Evolutionary conservation across 2,113 vertebrate genomes (phyloP), one percentile per base, ranked within the genome.

Genomic region (Petrocephalus zakoni): DNA sequence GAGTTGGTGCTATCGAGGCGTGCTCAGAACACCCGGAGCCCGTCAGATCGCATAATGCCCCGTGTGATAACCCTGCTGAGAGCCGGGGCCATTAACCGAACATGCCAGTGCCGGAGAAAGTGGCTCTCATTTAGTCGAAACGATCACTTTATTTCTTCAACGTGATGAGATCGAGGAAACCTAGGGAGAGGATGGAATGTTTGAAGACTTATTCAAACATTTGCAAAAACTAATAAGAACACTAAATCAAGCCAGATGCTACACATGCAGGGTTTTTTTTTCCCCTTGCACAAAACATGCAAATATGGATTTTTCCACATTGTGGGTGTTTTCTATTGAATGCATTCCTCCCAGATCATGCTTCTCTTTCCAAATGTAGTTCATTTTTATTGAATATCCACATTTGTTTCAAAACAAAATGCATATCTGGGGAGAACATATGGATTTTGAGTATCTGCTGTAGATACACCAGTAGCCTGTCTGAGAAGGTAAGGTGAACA

Each of bases 141-240:
- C 96, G 97, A 97, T 97, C 97, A 97, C 96, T 97, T 97, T 96
- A 97, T 96, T 97, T 96, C 96, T 94, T 94, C 96, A 94, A 95
- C 95, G 96, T 95, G 94, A 96, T 91, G 96, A 98, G 97, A 95
- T 96, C 94, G 95, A 91, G 92, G 95, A 95, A 96, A 96, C 96
- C 97, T 96, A 94, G 91, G 95, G 97, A 97, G 97, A 97, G 94
- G 95, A 93, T 91, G 94, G 96, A 95, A 96, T 97, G 97, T 97
- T 97, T 97, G 97, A 97, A 94, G 96, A 97, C 97, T 97, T 97
- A 97, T 97, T 97, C 96, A 97, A 98, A 97, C 96, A 98, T 96
- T 97, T 97, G 95, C 96, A 96, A 97, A 78, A 98, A 97, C 97
- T 96, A 97, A 97, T 98, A 99, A 97, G 96, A 96, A 96, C 97